Conservation (phyloP, 1,140 invertebrate species). For the Cydia amplana region DNA sequence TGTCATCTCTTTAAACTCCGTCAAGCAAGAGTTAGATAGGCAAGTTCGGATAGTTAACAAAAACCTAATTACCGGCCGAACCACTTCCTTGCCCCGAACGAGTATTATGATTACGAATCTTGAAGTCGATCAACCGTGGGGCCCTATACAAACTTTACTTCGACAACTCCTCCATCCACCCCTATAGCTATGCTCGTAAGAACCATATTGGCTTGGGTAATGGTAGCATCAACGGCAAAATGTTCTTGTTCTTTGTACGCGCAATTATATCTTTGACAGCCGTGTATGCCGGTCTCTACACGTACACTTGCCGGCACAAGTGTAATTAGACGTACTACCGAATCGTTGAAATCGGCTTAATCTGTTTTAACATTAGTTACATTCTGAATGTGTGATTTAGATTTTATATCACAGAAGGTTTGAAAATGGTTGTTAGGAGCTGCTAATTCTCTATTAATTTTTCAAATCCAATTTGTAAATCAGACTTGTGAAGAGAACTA, state of each 20-base stretch:
- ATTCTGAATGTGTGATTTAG: neutral
- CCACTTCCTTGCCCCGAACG: constrained; percentile 59
- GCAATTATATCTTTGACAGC: constrained; percentile 78
- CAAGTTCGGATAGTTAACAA: constrained; percentile 38
- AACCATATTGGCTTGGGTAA: constrained; percentile 38
- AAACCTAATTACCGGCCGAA: constrained; percentile 58
- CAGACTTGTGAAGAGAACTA: neutral
- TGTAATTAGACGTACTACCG: constrained; percentile 39
- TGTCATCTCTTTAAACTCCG: constrained; percentile 13
- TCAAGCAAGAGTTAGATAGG: constrained; percentile 3
- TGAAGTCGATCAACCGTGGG: constrained; percentile 67
- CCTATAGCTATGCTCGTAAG: constrained; percentile 40
- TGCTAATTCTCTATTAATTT: neutral
- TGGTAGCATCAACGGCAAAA: constrained; percentile 42
- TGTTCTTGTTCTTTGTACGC: constrained; percentile 63
- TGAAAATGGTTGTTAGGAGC: neutral
- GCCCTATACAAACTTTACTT: constrained; percentile 53
- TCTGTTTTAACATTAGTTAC: neutral
- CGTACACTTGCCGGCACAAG: constrained; percentile 57
- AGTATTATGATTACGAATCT: constrained; percentile 68
- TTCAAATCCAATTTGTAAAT: neutral
- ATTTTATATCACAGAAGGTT: neutral
- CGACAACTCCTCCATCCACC: constrained; percentile 48
- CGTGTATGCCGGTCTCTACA: constrained; percentile 54
- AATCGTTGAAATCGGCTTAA: constrained; percentile 14